These are phyloP conservation scores for Equus przewalskii DNA, from an alignment of 2,113 vertebrate genomes.

Conservation along the genomic window DNA sequence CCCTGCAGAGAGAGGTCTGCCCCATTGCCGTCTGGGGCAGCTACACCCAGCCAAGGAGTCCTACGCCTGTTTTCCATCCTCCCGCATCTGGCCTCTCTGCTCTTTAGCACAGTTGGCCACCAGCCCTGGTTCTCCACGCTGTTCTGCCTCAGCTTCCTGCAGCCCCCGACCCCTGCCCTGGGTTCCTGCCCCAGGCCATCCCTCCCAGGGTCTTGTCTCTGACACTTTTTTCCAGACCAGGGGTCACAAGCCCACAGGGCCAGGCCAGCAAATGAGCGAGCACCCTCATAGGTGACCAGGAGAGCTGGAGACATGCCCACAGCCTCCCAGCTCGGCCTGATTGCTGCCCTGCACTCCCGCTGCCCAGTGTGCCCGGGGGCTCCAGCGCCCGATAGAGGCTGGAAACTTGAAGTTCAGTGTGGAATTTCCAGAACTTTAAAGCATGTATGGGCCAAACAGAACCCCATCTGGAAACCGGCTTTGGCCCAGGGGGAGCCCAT, in stretches of 20 bases:
- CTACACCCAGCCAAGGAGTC: rapidly evolving
- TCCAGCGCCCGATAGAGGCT: not conserved
- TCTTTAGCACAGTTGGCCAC: not conserved
- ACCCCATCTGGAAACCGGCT: not conserved
- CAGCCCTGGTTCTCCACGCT: not conserved
- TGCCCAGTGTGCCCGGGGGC: not conserved
- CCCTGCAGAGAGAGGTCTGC: not conserved
- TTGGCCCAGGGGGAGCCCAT: not conserved
- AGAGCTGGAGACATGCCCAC: not conserved
- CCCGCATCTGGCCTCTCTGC: not conserved
- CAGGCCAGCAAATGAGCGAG: rapidly evolving
- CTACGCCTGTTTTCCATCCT: rapidly evolving
- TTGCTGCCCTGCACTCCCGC: rapidly evolving
- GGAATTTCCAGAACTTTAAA: not conserved
- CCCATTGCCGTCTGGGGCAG: rapidly evolving
- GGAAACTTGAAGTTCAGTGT: not conserved
- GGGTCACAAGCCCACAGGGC: rapidly evolving
- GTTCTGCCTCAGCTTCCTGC: not conserved
- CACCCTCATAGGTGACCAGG: rapidly evolving
- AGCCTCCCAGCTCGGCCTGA: not conserved
- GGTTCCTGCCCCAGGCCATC: not conserved
- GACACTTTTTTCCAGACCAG: no score
- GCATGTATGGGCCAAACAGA: not conserved
- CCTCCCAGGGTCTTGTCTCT: rapidly evolving
- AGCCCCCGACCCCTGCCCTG: not conserved